Evolutionary conservation across 2,797 vertebrate genomes (phyloP).

Genomic region (Harpagifer antarcticus): DNA sequence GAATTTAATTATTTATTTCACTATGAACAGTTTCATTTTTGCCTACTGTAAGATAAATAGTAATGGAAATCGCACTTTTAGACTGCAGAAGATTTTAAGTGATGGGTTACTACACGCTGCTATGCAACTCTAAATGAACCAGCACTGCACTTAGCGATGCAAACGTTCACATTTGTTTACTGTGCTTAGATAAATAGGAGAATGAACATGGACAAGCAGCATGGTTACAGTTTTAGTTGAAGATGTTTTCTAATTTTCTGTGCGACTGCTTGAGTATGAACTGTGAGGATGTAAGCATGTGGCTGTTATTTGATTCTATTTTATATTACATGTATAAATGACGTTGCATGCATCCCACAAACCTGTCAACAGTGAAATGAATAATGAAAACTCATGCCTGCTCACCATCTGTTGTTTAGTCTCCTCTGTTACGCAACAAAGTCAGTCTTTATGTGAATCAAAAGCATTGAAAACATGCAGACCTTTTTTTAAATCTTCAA

Average conservation of each 20-base stretch:
- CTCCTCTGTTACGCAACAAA: conserved; percentile 41
- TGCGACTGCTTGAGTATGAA: conserved; percentile 28
- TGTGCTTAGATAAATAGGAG: neutral
- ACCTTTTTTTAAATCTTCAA: too few species aligned
- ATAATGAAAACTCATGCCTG: conserved; percentile 67
- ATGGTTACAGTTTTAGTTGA: conserved; percentile 8
- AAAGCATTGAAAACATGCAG: neutral
- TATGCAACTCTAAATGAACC: conserved; percentile 36
- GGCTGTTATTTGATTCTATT: conserved; percentile 24
- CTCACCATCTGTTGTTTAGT: conserved; percentile 56
- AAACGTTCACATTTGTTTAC: conserved; percentile 21
- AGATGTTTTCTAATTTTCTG: conserved; percentile 16
- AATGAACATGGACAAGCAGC: conserved; percentile 8
- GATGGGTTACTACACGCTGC: neutral
- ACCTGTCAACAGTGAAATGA: conserved; percentile 56
- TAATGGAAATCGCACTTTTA: conserved; percentile 4
- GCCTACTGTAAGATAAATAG: neutral
- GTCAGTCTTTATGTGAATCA: conserved; percentile 16
- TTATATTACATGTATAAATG: conserved; percentile 26
- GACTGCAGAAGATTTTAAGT: conserved; percentile 1
- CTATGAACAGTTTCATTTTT: conserved; percentile 10
- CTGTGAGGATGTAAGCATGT: conserved; percentile 56
- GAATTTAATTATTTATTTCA: conserved; percentile 14
- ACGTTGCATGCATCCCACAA: conserved; percentile 63
- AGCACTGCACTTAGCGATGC: neutral